These are phyloP conservation scores for Drosophila pseudoananassae DNA, from an alignment of 1,140 invertebrate species.

Conservation along the genomic window DNA sequence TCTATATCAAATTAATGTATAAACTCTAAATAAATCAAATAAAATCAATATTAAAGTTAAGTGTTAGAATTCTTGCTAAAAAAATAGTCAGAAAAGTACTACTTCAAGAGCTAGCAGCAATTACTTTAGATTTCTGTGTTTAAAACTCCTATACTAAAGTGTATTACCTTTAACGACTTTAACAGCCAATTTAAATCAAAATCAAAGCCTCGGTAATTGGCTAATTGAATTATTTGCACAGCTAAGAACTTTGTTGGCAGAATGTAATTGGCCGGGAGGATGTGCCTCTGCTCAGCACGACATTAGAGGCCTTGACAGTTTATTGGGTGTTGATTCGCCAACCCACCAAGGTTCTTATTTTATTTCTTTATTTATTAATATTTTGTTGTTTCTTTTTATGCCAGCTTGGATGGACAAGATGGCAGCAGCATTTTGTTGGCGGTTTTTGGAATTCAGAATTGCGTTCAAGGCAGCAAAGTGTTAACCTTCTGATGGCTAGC, in stretches of 20 bases:
- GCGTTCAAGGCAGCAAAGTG: slow-evolving; percentile 31
- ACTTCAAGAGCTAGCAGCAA: too few species aligned
- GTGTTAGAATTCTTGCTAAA: too few species aligned
- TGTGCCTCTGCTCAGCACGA: slow-evolving; percentile 44
- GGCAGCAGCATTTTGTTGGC: slow-evolving; percentile 24
- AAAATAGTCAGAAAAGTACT: too few species aligned
- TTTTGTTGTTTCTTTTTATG: neutral
- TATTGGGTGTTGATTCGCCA: slow-evolving; percentile 42
- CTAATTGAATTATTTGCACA: slow-evolving; percentile 60
- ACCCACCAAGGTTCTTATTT: slow-evolving; percentile 13
- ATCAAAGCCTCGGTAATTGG: slow-evolving; percentile 18
- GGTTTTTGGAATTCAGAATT: slow-evolving; percentile 27
- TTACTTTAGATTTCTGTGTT: neutral
- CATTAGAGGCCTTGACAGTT: slow-evolving; percentile 52
- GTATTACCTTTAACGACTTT: neutral
- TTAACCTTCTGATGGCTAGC: slow-evolving; percentile 23
- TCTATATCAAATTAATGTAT: too few species aligned
- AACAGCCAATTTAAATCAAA: neutral
- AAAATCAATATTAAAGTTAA: too few species aligned
- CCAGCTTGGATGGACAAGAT: slow-evolving; percentile 22
- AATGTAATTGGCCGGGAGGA: slow-evolving; percentile 45
- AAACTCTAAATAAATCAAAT: too few species aligned
- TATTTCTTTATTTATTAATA: neutral
- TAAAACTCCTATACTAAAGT: neutral
- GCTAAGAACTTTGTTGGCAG: slow-evolving; percentile 20